Base-by-base conservation (phyloP, 2,888 invertebrate genomes). In the Heliconius cydno region DNA sequence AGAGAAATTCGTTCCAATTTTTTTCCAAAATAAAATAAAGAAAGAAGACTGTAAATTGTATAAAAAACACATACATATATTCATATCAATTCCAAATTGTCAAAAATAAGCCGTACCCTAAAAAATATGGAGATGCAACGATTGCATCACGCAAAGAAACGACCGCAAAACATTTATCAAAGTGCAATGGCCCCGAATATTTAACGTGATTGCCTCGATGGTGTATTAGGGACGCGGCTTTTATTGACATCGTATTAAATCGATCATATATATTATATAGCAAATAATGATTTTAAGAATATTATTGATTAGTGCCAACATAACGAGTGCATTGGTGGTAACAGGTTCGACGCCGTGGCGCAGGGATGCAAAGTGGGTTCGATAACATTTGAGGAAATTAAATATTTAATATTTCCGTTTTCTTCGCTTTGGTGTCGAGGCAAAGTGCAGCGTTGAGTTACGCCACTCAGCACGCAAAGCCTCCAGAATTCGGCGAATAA, bases 121-220 rank as follows among this genome's bases (percentile, higher is more conserved):
- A 78, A 72, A 76, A 74, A 80, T 79, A 76, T 77, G 19, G 67
- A 68, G 38, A 68, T 68, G 34, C 67, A 38, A 38, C 67, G 67
- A 46, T 74, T 75, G 70, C 77, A 30, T 86, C 83, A 84, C 82
- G 84, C 86, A 86, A 85, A 73, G 67, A 30, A 22, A 52, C 86
- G 87, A 87, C 90, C 89, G 91, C 90, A 88, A 91, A 90, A 89
- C 91, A 91, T 91, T 90, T 90, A 88, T 89, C 87, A 87, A 85
- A 87, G 89, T 88, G 84, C 90, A 87, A 86, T 86, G 90, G 89
- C 90, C 90, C 87, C 87, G 85, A 75, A 87, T 87, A 84, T 86
- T 87, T 85, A 84, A 85, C 77, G 87, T 90, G 90, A 92, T 92
- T 89, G 89, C 91, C 90, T 90, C 85, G 81, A 85, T 86, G 34